phyloP scores from a whole-genome alignment of 2,888 invertebrate species.

The Yponomeuta evonymella region DNA sequence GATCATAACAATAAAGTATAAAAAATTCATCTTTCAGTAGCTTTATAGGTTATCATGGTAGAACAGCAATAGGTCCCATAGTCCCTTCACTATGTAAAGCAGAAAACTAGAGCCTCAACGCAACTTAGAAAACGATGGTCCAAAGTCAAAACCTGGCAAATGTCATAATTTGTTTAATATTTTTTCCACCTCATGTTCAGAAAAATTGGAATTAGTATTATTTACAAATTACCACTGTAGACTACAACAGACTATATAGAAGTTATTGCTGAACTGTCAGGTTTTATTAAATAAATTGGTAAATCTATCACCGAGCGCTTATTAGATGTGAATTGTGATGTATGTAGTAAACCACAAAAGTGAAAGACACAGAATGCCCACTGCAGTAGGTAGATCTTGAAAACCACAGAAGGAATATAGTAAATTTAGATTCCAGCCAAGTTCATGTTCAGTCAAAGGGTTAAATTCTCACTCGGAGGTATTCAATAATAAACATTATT shows the following conservation, averaged over 20 bases:
- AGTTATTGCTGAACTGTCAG: no score
- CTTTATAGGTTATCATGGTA: neutral
- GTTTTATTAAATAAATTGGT: neutral
- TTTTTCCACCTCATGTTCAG: neutral
- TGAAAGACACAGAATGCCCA: neutral
- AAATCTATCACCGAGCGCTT: neutral
- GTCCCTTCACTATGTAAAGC: neutral
- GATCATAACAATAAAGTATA: no score
- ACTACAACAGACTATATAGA: no score
- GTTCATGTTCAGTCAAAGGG: no score
- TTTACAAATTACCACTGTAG: no score
- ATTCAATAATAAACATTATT: no score
- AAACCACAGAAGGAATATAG: no score
- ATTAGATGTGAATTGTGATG: neutral
- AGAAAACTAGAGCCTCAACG: no score
- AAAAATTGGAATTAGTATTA: neutral
- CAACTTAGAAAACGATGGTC: neutral
- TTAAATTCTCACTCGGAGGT: no score
- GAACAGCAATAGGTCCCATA: neutral
- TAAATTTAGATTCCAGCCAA: no score
- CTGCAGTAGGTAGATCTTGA: neutral
- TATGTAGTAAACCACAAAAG: neutral
- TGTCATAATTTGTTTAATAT: neutral
- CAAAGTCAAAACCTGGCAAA: neutral
- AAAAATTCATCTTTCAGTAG: no score